Conservation (phyloP, 2,888 invertebrate species). For the Unio delphinus region DNA sequence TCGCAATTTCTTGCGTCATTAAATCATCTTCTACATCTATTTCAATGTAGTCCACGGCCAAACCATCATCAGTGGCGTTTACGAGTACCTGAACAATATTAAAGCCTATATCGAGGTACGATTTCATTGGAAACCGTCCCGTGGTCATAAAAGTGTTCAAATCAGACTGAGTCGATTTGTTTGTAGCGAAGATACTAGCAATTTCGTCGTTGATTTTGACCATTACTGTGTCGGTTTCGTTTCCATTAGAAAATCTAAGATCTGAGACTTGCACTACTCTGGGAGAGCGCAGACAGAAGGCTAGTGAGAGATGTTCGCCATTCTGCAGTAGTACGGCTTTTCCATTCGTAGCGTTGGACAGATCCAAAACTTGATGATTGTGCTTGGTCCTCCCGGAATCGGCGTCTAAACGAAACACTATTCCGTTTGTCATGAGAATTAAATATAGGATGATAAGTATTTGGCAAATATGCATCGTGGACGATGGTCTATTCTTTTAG, state of each 20-base stretch:
- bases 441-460: too few species aligned
- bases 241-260: conserved; percentile 43
- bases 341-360: conserved; percentile 34
- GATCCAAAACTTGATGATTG: conserved; percentile 36
- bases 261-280: conserved; percentile 28
- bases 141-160: conserved; percentile 37
- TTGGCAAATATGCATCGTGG: too few species aligned
- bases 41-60: conserved; percentile 44
- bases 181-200: conserved; percentile 33
- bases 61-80: conserved; percentile 29
- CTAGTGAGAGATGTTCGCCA: conserved; percentile 23
- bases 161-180: conserved; percentile 8
- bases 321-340: conserved; percentile 35
- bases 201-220: conserved; percentile 29
- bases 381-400: conserved; percentile 21
- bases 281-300: conserved; percentile 38
- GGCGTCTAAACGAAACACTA: background rate
- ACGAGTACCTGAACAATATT: conserved; percentile 11
- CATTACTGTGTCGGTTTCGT: conserved; percentile 28
- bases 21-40: conserved; percentile 37
- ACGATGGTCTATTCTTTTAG: too few species aligned
- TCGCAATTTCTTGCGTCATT: conserved; percentile 38
- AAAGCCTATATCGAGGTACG: conserved; percentile 33
- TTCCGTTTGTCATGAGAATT: too few species aligned
- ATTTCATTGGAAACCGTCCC: conserved; percentile 25